Conservation (phyloP, 2,888 invertebrate species). For the Drosophila austrosaltans region DNA sequence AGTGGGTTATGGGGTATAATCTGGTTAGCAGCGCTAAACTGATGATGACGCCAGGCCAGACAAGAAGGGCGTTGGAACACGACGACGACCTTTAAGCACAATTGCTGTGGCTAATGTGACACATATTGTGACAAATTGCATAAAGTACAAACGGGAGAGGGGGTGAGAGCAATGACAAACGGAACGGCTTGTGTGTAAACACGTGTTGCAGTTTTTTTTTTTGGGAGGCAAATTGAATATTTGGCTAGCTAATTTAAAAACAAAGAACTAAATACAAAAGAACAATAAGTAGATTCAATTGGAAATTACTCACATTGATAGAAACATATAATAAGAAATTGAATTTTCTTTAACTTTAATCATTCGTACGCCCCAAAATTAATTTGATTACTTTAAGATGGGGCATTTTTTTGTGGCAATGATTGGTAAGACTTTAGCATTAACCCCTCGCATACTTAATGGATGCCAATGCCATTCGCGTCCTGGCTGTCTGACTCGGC, state of each 20-base stretch:
- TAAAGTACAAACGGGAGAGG: slow-evolving; percentile 53
- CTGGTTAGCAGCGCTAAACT: slow-evolving; percentile 69
- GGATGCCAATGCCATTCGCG: slow-evolving; percentile 54
- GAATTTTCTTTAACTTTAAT: too few relatives aligned
- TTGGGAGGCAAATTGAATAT: slow-evolving; percentile 22
- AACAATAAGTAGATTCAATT: too few relatives aligned
- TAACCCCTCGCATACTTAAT: slow-evolving; percentile 33
- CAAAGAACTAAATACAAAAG: too few relatives aligned
- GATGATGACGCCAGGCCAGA: slow-evolving; percentile 46
- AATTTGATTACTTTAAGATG: not conserved
- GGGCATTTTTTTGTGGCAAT: not conserved
- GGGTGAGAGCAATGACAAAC: slow-evolving; percentile 27
- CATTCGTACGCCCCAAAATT: not conserved
- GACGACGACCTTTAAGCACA: slow-evolving; percentile 71
- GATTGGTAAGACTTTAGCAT: not conserved
- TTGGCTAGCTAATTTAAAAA: slow-evolving; percentile 1
- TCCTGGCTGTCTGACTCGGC: slow-evolving; percentile 14
- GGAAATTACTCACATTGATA: too few relatives aligned
- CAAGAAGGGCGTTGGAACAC: slow-evolving; percentile 18
- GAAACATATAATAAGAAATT: too few relatives aligned
- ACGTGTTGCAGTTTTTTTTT: slow-evolving; percentile 62
- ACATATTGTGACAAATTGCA: slow-evolving; percentile 84
- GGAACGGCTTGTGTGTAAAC: slow-evolving; percentile 48
- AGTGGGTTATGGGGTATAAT: slow-evolving; percentile 60
- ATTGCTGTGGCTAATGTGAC: slow-evolving; percentile 84